These are phyloP conservation scores for Agrypnia vestita DNA, from an alignment of 1,140 invertebrate genomes.

Conservation along the genomic window DNA sequence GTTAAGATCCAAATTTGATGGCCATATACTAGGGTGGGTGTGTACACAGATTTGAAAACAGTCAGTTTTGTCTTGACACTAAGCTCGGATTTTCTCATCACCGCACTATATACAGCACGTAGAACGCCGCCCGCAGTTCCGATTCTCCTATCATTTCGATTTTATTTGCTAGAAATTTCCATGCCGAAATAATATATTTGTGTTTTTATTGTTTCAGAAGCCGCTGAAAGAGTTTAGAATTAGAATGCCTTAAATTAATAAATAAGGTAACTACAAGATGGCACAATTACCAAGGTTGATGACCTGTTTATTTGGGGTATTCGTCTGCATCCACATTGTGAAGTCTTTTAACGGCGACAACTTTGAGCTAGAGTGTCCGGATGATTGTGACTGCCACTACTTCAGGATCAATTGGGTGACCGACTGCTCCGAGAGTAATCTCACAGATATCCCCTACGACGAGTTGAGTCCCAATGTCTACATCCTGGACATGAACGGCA, in stretches of 20 bases:
- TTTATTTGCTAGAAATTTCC: no score
- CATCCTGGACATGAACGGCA: slow-evolving; percentile 81
- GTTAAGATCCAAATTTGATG: no score
- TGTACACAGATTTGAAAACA: no score
- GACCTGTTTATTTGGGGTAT: slow-evolving; percentile 35
- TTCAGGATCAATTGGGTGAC: slow-evolving; percentile 85
- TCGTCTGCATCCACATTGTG: slow-evolving; percentile 22
- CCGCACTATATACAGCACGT: no score
- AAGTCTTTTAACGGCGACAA: slow-evolving; percentile 74
- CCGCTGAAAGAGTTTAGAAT: neutral
- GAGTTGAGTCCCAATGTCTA: slow-evolving; percentile 81
- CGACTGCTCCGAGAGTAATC: slow-evolving; percentile 83
- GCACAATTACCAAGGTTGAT: slow-evolving; percentile 2
- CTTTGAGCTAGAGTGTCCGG: slow-evolving; percentile 79
- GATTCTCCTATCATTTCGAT: no score
- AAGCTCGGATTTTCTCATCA: no score
- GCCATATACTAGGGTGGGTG: no score
- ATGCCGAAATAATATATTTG: no score
- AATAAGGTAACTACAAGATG: slow-evolving; percentile 26
- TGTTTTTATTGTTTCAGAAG: neutral
- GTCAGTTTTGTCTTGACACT: no score
- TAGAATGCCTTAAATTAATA: slow-evolving; percentile 27
- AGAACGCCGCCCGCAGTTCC: no score
- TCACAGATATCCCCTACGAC: slow-evolving; percentile 79
- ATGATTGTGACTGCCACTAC: slow-evolving; percentile 84